phyloP scores from a whole-genome alignment of 2,113 vertebrate species.

The Aramus guarauna region DNA sequence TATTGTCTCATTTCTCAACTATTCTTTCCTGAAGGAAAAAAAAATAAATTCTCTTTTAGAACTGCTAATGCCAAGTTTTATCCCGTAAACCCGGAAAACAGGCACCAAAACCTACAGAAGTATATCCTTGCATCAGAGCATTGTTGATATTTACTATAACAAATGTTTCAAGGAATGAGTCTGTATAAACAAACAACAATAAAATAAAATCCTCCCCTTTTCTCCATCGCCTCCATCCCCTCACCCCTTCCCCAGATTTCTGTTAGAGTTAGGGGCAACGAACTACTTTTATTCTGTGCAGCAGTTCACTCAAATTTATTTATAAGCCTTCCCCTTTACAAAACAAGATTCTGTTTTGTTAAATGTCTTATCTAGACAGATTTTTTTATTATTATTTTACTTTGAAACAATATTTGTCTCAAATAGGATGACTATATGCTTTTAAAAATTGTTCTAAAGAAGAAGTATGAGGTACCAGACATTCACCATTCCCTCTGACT shows the following conservation, averaged over 20 bases:
- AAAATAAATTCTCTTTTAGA: too few species aligned
- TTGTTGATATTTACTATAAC: background rate
- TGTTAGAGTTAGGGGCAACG: background rate
- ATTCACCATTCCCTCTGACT: background rate
- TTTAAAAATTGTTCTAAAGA: background rate
- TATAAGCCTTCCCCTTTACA: background rate
- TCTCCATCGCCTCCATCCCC: too few species aligned
- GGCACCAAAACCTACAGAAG: background rate
- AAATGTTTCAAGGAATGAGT: background rate
- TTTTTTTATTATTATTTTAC: background rate
- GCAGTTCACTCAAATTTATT: background rate
- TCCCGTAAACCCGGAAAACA: background rate
- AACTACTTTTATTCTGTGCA: background rate
- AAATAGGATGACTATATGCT: background rate
- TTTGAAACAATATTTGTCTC: background rate
- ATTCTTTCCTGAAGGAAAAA: background rate
- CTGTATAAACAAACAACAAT: background rate
- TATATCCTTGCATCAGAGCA: background rate
- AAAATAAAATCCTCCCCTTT: background rate
- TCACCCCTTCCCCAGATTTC: background rate
- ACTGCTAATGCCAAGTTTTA: background rate
- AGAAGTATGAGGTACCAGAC: background rate
- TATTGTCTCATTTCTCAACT: background rate
- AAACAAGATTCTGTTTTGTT: background rate
- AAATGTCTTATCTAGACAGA: background rate